Evolutionary conservation across 2,888 invertebrate genomes (phyloP), one percentile per base, ranked within the genome.

Genomic region (Lasioglossum marginatum): DNA sequence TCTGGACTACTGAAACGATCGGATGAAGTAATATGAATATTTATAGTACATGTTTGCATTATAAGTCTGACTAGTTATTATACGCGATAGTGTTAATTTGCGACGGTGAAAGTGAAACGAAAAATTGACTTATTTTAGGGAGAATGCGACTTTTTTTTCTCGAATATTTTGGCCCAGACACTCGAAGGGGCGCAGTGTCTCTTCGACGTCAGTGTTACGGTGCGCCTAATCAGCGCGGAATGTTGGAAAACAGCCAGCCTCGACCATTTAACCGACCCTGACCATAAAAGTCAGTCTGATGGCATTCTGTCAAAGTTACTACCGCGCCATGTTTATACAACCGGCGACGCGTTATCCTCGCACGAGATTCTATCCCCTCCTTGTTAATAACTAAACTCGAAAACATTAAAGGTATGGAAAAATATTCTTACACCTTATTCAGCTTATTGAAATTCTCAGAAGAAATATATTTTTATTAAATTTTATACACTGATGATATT

Each of bases 281-380:
- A 91, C 93, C 94, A 94, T 94, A 94, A 93, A 94, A 92, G 94
- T 86, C 85, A 86, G 83, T 87, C 86, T 82, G 84, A 89, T 94
- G 94, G 95, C 94, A 94, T 82, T 73, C 82, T 92, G 93, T 93
- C 95, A 94, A 93, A 89, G 23, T 77, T 34, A 60, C 63, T 73
- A 34, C 52, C 76, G 63, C 78, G 71, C 76, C 81, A 77, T 82
- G 86, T 90, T 89, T 87, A 86, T 86, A 86, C 77, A 40, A 10
- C 40, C 77, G 43, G 70, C 92, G 88, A 71, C 92, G 88, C 91
- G 89, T 91, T 89, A 90, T 88, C 48, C 14, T 60, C 63, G 77
- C 89, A 79, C 82, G 83, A 83, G 81, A 79, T 78, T 45, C 27
- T 70, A n/a, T 23, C 76, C 63, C 63, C 66, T 23, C 1, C 19